Evolutionary conservation across 2,797 vertebrate species (phyloP).

Genomic region (Danio kyathit): DNA sequence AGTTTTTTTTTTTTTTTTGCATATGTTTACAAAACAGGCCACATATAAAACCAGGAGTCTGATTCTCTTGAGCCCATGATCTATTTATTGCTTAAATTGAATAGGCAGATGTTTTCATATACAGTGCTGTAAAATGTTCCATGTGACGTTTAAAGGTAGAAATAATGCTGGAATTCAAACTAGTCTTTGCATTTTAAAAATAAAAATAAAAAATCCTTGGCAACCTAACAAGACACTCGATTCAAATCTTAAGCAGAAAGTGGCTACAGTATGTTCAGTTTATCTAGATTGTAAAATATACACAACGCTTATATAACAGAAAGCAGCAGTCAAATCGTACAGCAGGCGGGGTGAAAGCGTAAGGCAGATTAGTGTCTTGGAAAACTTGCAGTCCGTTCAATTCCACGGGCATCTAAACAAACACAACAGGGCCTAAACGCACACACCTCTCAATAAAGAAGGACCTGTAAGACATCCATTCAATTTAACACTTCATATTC

Average conservation of each 20-base stretch:
- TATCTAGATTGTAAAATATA: neutral
- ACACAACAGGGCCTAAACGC: slow-evolving; percentile 1
- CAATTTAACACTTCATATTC: neutral
- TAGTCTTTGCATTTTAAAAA: neutral
- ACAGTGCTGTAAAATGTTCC: slow-evolving; percentile 16
- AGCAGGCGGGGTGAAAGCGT: neutral
- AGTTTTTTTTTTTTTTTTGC: too few species aligned
- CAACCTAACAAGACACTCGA: neutral
- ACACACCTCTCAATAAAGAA: neutral
- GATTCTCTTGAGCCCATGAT: neutral
- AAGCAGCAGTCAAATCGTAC: slow-evolving; percentile 3
- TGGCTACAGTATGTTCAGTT: slow-evolving; percentile 1
- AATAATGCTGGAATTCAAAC: slow-evolving; percentile 14
- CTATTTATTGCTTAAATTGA: slow-evolving; percentile 25
- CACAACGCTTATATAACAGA: slow-evolving; percentile 3
- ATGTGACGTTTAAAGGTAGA: neutral
- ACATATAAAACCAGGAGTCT: slow-evolving; percentile 7
- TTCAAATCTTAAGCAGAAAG: neutral
- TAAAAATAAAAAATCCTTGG: neutral
- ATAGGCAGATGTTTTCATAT: slow-evolving; percentile 14
- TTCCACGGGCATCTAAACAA: neutral
- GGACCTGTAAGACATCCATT: neutral
- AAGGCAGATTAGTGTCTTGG: slow-evolving; percentile 16
- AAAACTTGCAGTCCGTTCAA: slow-evolving; percentile 50
- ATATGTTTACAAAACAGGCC: neutral